Evolutionary conservation across 2,888 invertebrate species (phyloP).

Genomic region (Xestia c-nigrum): DNA sequence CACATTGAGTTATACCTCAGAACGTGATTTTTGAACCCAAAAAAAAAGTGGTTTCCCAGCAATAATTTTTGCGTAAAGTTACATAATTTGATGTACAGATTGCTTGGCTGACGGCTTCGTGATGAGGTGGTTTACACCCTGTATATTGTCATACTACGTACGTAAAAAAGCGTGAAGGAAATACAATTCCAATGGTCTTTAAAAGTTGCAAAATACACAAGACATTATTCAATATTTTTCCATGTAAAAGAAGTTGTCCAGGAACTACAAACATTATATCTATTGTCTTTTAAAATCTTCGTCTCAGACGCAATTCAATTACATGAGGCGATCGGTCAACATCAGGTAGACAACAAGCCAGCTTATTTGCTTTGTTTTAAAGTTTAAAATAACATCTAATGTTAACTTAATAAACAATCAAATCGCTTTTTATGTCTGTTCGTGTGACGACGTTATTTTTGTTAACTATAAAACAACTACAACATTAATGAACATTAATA

Average conservation of each 20-base stretch:
- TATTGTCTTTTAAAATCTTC: not conserved
- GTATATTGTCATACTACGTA: not conserved
- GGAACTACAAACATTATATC: not conserved
- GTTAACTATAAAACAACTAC: not conserved
- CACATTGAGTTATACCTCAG: too few relatives aligned
- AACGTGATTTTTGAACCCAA: too few relatives aligned
- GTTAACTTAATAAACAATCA: not conserved
- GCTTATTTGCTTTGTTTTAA: not conserved
- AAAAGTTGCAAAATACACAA: not conserved
- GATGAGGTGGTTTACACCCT: too few relatives aligned
- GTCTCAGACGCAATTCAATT: constrained; percentile 15
- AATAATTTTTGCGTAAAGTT: too few relatives aligned
- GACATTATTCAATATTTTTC: not conserved
- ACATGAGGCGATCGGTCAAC: constrained; percentile 15
- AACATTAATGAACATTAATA: too few relatives aligned
- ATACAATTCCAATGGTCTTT: not conserved
- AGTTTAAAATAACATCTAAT: not conserved
- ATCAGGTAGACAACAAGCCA: not conserved
- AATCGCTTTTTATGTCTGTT: not conserved
- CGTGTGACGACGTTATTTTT: not conserved
- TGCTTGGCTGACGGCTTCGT: too few relatives aligned
- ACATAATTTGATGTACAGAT: too few relatives aligned
- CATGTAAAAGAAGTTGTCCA: not conserved
- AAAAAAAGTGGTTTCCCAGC: too few relatives aligned
- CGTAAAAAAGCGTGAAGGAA: not conserved